Percentiles rank a stretch among this genome's conserved stretches.
Evolutionary conservation across 2,888 invertebrate species (phyloP).

Genomic region (Lutraria lutraria): DNA sequence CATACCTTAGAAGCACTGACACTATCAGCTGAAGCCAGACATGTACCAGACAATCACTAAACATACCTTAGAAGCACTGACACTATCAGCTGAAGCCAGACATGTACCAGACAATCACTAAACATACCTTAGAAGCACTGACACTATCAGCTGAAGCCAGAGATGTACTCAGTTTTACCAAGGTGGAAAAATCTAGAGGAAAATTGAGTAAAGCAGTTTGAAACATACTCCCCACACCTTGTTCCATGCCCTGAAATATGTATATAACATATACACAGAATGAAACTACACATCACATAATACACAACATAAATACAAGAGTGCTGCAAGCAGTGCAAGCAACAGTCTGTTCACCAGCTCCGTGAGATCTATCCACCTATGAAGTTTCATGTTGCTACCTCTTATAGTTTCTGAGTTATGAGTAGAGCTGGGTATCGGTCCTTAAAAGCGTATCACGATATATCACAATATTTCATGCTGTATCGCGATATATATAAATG

Average conservation of each 20-base stretch:
- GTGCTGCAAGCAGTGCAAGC: no score
- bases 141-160: slow-evolving; percentile 75
- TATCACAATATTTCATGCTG: no score
- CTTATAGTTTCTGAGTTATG: no score
- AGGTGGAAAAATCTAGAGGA: slow-evolving; percentile 83
- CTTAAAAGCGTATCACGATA: no score
- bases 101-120: background rate
- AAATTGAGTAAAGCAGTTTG: slow-evolving; percentile 82
- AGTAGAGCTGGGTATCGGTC: no score
- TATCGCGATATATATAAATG: no score
- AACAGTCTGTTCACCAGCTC: no score
- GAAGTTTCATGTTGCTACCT: no score
- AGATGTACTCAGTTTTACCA: slow-evolving; percentile 81
- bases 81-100: no score
- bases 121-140: slow-evolving; percentile 78
- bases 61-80: background rate
- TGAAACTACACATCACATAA: background rate
- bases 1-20: background rate
- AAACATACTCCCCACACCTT: slow-evolving; percentile 82
- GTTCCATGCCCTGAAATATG: slow-evolving; percentile 80
- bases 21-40: no score
- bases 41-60: slow-evolving; percentile 70
- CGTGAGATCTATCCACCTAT: no score
- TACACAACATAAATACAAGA: no score
- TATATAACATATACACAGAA: background rate